A percentile compares a stretch with the other conserved stretches of the same genome.
These are phyloP conservation scores for Cercopithecus mona DNA, from an alignment of 2,113 vertebrate species.

Conservation along the genomic window DNA sequence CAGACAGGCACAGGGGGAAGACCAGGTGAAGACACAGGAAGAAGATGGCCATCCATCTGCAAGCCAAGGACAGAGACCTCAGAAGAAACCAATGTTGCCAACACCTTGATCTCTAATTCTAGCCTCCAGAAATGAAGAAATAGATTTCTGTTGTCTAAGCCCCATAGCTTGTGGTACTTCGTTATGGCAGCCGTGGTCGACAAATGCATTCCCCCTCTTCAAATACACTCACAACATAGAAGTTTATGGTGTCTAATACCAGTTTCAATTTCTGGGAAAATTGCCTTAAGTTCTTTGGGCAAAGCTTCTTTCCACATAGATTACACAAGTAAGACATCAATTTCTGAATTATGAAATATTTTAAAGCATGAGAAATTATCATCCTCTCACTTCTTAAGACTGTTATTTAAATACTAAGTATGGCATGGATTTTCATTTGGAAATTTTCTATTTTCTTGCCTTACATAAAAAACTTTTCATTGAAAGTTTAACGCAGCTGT, in stretches of 20 bases:
- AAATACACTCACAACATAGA: slow-evolving; percentile 70
- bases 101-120: neutral
- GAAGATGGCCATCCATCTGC: neutral
- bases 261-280: slow-evolving; percentile 80
- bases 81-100: neutral
- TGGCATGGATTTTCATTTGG: neutral
- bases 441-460: slow-evolving; percentile 36
- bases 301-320: slow-evolving; percentile 60
- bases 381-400: slow-evolving; percentile 20
- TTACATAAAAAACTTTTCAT: neutral
- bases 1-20: neutral
- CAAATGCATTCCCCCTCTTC: neutral
- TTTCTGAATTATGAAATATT: slow-evolving; percentile 39
- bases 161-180: too few species aligned
- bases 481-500: slow-evolving; percentile 5
- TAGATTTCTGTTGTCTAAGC: neutral
- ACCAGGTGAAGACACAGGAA: neutral
- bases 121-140: neutral
- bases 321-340: neutral
- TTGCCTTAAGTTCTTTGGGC: slow-evolving; percentile 71
- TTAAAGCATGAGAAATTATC: slow-evolving; percentile 12
- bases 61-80: neutral
- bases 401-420: slow-evolving; percentile 30
- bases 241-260: slow-evolving; percentile 46
- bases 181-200: neutral